Percentiles rank a stretch among this genome's conserved stretches.
phyloP scores from a whole-genome alignment of 2,888 invertebrate species.

The Drosophila barbarae region DNA sequence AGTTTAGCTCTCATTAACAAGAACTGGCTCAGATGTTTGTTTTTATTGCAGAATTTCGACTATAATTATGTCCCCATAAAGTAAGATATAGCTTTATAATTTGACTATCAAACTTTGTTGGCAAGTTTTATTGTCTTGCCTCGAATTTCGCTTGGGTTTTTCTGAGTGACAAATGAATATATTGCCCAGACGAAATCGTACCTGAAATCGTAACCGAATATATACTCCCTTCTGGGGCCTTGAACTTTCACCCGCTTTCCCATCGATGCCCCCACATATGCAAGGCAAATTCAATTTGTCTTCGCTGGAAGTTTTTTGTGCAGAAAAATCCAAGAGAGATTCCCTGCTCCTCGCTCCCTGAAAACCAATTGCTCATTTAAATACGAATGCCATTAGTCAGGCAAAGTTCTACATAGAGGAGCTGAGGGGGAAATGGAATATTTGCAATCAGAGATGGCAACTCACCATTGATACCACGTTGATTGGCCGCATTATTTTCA shows the following conservation, averaged over 20 bases:
- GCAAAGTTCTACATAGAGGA: conserved; percentile 41
- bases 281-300: conserved; percentile 51
- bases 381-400: conserved; percentile 66
- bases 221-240: conserved; percentile 1
- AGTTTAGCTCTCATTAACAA: not conserved
- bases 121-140: not conserved
- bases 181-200: not conserved
- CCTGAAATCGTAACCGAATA: not conserved
- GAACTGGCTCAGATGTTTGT: not conserved
- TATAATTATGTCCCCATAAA: conserved; percentile 3
- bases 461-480: conserved; percentile 77
- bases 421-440: conserved; percentile 5
- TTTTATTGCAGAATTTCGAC: not conserved
- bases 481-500: conserved; percentile 70
- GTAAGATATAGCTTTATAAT: conserved; percentile 1
- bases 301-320: conserved; percentile 26
- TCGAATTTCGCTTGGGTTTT: not conserved
- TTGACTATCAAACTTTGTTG: conserved; percentile 1
- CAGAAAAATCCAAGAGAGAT: not conserved
- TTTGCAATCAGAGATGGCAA: conserved; percentile 25
- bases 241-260: conserved; percentile 28
- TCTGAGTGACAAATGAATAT: conserved; percentile 2
- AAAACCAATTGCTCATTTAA: conserved; percentile 47
- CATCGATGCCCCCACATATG: conserved; percentile 30
- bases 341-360: not conserved